Evolutionary conservation across 2,888 invertebrate species (phyloP), one percentile per base, ranked within the genome.

Genomic region (Chirona hameri): DNA sequence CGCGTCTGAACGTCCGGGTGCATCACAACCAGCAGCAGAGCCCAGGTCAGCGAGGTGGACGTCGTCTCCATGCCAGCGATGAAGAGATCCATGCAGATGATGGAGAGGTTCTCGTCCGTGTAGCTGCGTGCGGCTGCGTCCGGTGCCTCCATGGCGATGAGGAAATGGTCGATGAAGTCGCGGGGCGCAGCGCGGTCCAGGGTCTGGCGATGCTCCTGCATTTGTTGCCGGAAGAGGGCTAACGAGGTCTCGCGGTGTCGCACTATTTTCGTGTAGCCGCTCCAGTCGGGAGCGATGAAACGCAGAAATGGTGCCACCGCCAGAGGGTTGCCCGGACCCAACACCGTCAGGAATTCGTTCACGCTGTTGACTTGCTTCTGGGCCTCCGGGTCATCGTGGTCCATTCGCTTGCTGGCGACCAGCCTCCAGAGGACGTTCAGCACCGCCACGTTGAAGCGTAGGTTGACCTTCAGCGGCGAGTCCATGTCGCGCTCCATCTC

Each of bases 371-470:
- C 52, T 9, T 48, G 15, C 39, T 82, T 18, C 18, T 82, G 12
- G 4, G 69, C 24, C 15, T 72, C 46, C 3, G 82, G 82, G 57
- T 83, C 81, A 9, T 27, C 15, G 27, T 55, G 60, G 27, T 82
- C 83, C 5, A 82, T 52, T 3, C 82, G 69, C 18, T 81, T 15
- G 31, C 79, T 79, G 15, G 82, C 83, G 24, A 82, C 79, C 24
- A 82, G 69, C 27, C 27, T 27, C 83, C 83, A 83, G 21, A 83
- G 72, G 0, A 93, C 93, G 86, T 95, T 95, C 15, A 95, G 88
- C 31, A 95, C 92, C 84, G 93, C 92, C 0, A 82, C 12, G 65
- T 76, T 83, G 72, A 83, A 83, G 24, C 55, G n/a, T 14, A 9
- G 18, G 15, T 65, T 65, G 7, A 65, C 27, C 27, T n/a, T 24